Evolutionary conservation across 2,113 vertebrate genomes (phyloP).

Genomic region (Corapipo altera): DNA sequence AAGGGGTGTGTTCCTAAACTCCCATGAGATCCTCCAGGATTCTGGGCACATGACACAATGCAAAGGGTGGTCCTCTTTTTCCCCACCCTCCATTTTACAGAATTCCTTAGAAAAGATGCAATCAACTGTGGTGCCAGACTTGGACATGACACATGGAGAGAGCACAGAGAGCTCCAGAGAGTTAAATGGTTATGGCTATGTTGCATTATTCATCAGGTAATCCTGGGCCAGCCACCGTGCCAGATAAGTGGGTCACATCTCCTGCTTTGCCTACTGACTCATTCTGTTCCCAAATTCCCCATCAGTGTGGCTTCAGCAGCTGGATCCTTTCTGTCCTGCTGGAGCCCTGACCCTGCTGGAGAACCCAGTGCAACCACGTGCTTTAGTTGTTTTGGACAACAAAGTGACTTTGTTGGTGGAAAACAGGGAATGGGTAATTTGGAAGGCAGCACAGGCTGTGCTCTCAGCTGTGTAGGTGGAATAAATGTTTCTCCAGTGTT

Average conservation of each 20-base stretch:
- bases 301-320: background rate
- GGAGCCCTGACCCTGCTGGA: background rate
- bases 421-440: background rate
- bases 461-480: background rate
- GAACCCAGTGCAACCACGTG: background rate
- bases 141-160: background rate
- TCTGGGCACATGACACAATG: background rate
- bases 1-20: background rate
- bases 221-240: background rate
- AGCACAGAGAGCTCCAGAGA: background rate
- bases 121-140: background rate
- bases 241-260: background rate
- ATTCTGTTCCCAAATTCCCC: background rate
- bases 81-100: background rate
- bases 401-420: background rate
- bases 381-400: background rate
- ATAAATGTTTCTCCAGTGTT: fast-evolving
- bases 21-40: background rate
- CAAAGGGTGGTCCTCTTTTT: background rate
- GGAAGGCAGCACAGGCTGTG: background rate
- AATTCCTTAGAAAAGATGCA: background rate
- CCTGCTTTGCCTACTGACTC: constrained; percentile 23
- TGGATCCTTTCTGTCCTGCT: background rate
- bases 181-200: background rate
- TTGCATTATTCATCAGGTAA: background rate